A percentile compares a stretch with the other conserved stretches of the same genome.
Conservation (phyloP, 2,888 invertebrate species). For the Lasioglossum oenotherae region DNA sequence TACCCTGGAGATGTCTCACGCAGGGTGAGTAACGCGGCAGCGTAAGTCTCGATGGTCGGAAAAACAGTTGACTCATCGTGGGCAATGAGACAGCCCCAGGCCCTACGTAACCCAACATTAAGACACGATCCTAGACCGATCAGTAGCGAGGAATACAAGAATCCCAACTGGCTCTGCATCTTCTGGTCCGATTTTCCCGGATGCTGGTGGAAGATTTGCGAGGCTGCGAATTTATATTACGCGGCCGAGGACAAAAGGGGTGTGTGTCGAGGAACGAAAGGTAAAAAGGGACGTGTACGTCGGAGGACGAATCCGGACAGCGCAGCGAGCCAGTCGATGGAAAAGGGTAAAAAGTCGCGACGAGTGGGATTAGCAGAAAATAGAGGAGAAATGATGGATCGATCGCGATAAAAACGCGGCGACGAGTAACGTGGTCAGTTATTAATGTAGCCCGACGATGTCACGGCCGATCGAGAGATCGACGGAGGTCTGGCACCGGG, state of each 20-base stretch:
- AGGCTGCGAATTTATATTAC: neutral
- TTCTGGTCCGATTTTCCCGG: neutral
- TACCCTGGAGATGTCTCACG: neutral
- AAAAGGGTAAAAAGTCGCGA: constrained; percentile 50
- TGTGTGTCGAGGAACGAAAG: constrained; percentile 11
- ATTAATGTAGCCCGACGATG: constrained; percentile 62
- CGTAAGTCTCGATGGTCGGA: neutral
- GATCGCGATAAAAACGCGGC: constrained; percentile 56
- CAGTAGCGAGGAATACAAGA: neutral
- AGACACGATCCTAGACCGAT: neutral
- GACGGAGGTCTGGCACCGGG: constrained; percentile 46
- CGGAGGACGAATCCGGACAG: constrained; percentile 4
- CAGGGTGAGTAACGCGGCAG: neutral
- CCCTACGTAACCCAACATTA: neutral
- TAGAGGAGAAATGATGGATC: constrained; percentile 58
- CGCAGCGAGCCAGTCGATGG: constrained; percentile 22
- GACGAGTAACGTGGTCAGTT: constrained; percentile 59
- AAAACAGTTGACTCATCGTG: neutral
- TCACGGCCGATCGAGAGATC: constrained; percentile 63
- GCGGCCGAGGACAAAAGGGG: constrained; percentile 21
- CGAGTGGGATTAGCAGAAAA: constrained; percentile 54
- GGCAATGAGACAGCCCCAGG: neutral
- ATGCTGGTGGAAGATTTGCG: neutral
- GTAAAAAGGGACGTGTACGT: neutral
- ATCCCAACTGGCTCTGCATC: neutral